These are phyloP conservation scores for Caenorhabditis japonica DNA, from an alignment of 2,888 invertebrate genomes.

Conservation along the genomic window DNA sequence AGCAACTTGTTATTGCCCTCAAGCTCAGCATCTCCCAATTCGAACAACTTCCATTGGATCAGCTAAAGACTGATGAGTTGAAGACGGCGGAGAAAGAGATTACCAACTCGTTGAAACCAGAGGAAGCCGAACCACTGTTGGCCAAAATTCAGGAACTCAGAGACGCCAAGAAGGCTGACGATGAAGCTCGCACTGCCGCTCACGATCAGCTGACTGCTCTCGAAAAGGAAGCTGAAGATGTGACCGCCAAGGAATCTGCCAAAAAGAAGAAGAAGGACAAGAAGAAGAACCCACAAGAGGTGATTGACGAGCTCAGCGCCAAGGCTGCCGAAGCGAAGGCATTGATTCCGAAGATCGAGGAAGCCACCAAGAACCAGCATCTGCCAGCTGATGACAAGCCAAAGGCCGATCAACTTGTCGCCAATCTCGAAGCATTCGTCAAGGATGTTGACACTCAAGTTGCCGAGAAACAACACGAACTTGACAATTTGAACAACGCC, in stretches of 20 bases:
- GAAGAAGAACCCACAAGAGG: too few species aligned
- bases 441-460: slow-evolving; percentile 45
- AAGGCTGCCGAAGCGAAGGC: too few species aligned
- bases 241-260: too few species aligned
- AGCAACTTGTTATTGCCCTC: slow-evolving; percentile 51
- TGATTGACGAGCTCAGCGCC: too few species aligned
- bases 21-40: slow-evolving; percentile 54
- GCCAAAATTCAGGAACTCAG: slow-evolving; percentile 37
- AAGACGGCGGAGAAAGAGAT: slow-evolving; percentile 42
- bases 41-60: slow-evolving; percentile 48
- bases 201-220: slow-evolving; percentile 19
- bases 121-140: slow-evolving; percentile 37
- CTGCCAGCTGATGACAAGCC: slow-evolving; percentile 45
- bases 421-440: slow-evolving; percentile 40
- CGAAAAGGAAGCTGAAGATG: too few species aligned
- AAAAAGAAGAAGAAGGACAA: too few species aligned
- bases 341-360: slow-evolving; percentile 45
- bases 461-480: slow-evolving; percentile 48
- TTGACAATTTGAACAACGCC: slow-evolving; percentile 53
- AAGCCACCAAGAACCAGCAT: slow-evolving; percentile 45
- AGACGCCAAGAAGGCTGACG: slow-evolving; percentile 40
- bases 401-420: slow-evolving; percentile 49
- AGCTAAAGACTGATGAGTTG: slow-evolving; percentile 47
- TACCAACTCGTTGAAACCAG: slow-evolving; percentile 44
- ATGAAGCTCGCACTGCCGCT: slow-evolving; percentile 41